A percentile compares a stretch with the other conserved stretches of the same genome.
phyloP scores from a whole-genome alignment of 2,888 invertebrate genomes.

The Heliconius ismenius region DNA sequence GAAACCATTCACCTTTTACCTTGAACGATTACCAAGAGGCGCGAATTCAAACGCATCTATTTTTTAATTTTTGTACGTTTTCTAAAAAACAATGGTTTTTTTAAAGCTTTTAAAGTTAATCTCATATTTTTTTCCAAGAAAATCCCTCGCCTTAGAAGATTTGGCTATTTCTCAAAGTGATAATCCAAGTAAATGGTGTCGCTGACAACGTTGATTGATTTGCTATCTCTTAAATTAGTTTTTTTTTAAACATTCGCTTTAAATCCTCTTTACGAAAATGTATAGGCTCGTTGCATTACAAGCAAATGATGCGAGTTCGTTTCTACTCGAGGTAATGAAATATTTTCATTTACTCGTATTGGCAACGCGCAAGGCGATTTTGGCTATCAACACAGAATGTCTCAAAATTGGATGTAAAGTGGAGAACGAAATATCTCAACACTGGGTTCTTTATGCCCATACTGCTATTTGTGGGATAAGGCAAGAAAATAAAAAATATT shows the following conservation, averaged over 20 bases:
- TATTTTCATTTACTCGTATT: background rate
- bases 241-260: background rate
- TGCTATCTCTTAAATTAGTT: background rate
- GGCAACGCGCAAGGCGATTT: no score
- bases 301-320: background rate
- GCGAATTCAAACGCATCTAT: no score
- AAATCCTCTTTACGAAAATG: background rate
- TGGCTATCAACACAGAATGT: no score
- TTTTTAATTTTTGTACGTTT: no score
- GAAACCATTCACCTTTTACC: no score
- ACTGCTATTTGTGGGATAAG: no score
- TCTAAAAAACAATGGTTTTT: background rate
- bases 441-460: background rate
- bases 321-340: background rate
- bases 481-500: no score
- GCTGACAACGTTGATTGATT: constrained; percentile 7
- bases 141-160: background rate
- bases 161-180: background rate
- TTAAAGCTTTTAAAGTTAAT: background rate
- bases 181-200: constrained; percentile 3
- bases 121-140: background rate
- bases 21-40: no score
- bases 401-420: background rate
- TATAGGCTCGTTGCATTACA: background rate
- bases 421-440: background rate